Percentiles rank a stretch among this genome's conserved stretches.
These are phyloP conservation scores for Drosophila dives DNA, from an alignment of 2,888 invertebrate genomes.

Conservation along the genomic window DNA sequence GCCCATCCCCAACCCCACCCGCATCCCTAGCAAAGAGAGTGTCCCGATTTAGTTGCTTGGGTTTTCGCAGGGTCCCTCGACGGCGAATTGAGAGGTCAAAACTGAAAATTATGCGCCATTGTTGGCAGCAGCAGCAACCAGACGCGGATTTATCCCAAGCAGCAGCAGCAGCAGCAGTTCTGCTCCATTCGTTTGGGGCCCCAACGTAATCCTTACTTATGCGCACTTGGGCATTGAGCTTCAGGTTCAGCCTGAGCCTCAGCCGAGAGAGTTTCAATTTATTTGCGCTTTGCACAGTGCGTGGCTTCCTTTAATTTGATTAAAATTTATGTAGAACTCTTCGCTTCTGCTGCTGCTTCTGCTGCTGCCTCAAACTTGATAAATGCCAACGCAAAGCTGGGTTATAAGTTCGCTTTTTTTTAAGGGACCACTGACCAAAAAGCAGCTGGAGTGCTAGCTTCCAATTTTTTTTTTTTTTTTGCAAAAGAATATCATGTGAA, in stretches of 20 bases:
- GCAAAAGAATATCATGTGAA: constrained; percentile 19
- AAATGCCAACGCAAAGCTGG: constrained; percentile 33
- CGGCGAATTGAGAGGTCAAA: constrained; percentile 82
- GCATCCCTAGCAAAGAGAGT: neutral
- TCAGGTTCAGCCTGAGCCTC: constrained; percentile 13
- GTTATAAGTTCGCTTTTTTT: constrained; percentile 17
- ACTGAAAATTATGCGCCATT: constrained; percentile 78
- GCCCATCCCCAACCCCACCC: neutral
- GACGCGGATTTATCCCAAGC: constrained; percentile 33
- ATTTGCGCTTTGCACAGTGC: constrained; percentile 60
- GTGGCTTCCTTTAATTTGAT: constrained; percentile 78
- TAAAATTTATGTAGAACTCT: constrained; percentile 79
- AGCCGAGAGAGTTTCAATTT: constrained; percentile 58
- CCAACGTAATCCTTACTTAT: constrained; percentile 76
- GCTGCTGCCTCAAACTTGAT: constrained; percentile 31
- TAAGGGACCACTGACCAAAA: constrained; percentile 15
- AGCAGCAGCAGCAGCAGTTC: neutral
- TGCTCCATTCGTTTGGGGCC: constrained; percentile 16
- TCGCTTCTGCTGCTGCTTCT: constrained; percentile 11
- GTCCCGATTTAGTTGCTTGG: neutral
- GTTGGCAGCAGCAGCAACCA: constrained; percentile 46
- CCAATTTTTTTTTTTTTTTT: neutral
- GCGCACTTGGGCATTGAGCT: constrained; percentile 50
- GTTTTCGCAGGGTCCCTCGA: constrained; percentile 49
- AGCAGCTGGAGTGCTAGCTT: constrained; percentile 7